phyloP scores from a whole-genome alignment of 2,797 vertebrate species.

The Cichlasoma orientale region DNA sequence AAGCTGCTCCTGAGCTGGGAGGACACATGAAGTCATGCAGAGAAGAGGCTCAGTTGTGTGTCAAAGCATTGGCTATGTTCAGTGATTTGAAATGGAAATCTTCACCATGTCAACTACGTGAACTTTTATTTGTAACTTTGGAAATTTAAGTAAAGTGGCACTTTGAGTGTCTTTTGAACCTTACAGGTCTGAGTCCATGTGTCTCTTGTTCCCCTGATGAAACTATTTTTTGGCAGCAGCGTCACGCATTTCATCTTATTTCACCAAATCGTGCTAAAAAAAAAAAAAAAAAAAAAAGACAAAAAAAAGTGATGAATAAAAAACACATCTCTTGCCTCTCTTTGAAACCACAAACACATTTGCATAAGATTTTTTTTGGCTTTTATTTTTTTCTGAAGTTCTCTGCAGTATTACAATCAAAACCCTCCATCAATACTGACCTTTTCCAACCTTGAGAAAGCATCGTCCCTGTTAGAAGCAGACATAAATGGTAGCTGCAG shows the following conservation, averaged over 20 bases:
- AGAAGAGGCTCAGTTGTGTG: constrained; percentile 62
- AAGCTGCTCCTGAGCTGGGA: constrained; percentile 78
- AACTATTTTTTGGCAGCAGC: not conserved
- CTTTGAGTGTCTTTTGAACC: constrained; percentile 80
- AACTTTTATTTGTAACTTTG: constrained; percentile 80
- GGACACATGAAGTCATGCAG: constrained; percentile 64
- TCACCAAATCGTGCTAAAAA: constrained; percentile 15
- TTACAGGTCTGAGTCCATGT: constrained; percentile 58
- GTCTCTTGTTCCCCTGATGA: constrained; percentile 40
- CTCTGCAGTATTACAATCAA: constrained; percentile 55
- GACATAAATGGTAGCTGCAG: constrained; percentile 46
- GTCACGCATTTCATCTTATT: constrained; percentile 21
- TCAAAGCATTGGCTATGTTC: constrained; percentile 71
- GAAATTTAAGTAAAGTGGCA: constrained; percentile 79
- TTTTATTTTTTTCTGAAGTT: constrained; percentile 46
- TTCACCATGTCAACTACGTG: constrained; percentile 76
- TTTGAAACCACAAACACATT: constrained; percentile 36
- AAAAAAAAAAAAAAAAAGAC: not conserved
- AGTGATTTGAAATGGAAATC: constrained; percentile 70
- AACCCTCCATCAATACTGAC: constrained; percentile 64
- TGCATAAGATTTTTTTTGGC: not conserved
- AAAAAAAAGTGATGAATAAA: not conserved
- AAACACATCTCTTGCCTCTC: constrained; percentile 10
- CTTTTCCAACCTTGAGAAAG: constrained; percentile 70
- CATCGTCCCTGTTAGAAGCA: constrained; percentile 38